phyloP scores from a whole-genome alignment of 1,140 invertebrate genomes.

The Drosophila pruinosa region DNA sequence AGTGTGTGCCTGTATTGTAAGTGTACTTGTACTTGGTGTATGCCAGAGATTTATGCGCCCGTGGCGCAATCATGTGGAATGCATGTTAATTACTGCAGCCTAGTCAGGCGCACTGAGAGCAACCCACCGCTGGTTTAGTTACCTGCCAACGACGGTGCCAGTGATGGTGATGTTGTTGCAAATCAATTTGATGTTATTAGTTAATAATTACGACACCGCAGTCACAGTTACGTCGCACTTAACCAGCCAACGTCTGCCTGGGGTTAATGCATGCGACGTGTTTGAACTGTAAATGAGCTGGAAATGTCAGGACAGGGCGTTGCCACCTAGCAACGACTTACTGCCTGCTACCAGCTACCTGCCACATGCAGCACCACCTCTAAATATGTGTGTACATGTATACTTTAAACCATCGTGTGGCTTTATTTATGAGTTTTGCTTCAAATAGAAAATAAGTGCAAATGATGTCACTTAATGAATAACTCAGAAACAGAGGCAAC shows the following conservation, averaged over 20 bases:
- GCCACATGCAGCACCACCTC: not conserved
- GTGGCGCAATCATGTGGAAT: slow-evolving; percentile 76
- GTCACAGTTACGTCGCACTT: slow-evolving; percentile 56
- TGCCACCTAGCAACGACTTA: slow-evolving; percentile 30
- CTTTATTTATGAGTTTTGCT: slow-evolving; percentile 62
- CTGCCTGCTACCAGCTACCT: not conserved
- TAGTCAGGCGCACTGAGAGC: slow-evolving; percentile 38
- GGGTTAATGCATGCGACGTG: slow-evolving; percentile 79
- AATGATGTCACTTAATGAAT: slow-evolving; percentile 80
- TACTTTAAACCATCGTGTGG: slow-evolving; percentile 58
- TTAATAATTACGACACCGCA: slow-evolving; percentile 71
- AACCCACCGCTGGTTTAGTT: not conserved
- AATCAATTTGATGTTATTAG: slow-evolving; percentile 81
- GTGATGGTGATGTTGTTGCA: slow-evolving; percentile 63
- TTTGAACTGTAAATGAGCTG: slow-evolving; percentile 79
- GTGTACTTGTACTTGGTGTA: slow-evolving; percentile 24
- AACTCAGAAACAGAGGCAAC: slow-evolving; percentile 59
- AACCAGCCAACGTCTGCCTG: slow-evolving; percentile 49
- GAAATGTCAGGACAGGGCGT: slow-evolving; percentile 63
- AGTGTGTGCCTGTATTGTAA: not conserved
- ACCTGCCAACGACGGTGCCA: slow-evolving; percentile 2
- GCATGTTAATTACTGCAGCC: slow-evolving; percentile 75
- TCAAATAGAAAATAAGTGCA: slow-evolving; percentile 63
- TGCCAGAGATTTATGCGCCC: slow-evolving; percentile 67
- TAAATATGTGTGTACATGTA: not conserved